Percentiles rank a stretch among this genome's conserved stretches.
These are phyloP conservation scores for Dendrocincla tyrannina DNA, from an alignment of 2,797 vertebrate genomes.

Conservation along the genomic window DNA sequence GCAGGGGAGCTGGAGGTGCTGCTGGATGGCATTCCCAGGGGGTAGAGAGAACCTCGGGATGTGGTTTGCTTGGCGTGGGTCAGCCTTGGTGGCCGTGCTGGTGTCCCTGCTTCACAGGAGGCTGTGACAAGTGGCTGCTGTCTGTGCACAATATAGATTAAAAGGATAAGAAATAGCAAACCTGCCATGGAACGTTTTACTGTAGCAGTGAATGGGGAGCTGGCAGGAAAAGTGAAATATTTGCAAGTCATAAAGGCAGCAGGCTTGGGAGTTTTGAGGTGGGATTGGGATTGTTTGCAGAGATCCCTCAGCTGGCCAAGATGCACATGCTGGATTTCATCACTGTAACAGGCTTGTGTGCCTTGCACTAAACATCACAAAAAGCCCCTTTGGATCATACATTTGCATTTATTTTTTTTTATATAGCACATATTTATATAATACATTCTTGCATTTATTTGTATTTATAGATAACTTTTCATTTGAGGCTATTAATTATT, in stretches of 20 bases:
- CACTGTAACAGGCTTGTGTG: not conserved
- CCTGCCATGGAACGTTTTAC: not conserved
- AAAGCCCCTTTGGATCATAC: not conserved
- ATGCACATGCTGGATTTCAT: not conserved
- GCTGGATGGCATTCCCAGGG: not conserved
- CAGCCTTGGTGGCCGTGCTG: not conserved
- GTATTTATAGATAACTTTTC: not conserved
- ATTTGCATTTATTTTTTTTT: not conserved
- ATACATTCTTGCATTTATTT: not conserved
- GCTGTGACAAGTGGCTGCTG: not conserved
- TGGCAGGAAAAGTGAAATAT: not conserved
- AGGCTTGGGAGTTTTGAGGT: not conserved
- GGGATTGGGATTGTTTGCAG: conserved; percentile 1
- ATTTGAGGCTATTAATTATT: not conserved
- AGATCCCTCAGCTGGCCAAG: not conserved
- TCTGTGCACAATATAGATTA: not conserved
- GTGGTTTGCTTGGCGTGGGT: not conserved
- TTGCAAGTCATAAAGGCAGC: not conserved
- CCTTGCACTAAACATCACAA: not conserved
- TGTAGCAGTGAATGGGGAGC: not conserved
- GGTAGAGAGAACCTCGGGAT: not conserved
- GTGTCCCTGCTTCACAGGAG: not conserved
- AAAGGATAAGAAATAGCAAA: not conserved
- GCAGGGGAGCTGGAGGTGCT: not conserved
- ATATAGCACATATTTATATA: not conserved